Evolutionary conservation across 2,888 invertebrate species (phyloP), one percentile per base, ranked within the genome.

Genomic region (Ennomos fuscantarius): DNA sequence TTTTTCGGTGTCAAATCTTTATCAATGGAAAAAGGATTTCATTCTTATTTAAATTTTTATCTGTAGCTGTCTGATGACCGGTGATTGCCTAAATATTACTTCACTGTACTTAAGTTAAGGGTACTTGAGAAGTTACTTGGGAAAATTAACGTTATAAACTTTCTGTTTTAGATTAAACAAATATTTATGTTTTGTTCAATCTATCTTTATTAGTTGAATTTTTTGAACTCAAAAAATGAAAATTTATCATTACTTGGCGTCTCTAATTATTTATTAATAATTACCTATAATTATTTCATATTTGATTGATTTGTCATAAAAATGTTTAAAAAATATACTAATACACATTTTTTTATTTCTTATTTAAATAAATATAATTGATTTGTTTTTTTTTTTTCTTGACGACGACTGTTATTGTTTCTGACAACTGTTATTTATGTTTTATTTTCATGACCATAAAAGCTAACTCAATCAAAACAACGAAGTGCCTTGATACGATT

Each of bases 11-110:
- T 91, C 92, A 91, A 89, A 87, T 80, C 83, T 88, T 92, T 90
- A 91, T 92, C 91, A 92, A 92, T 90, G 90, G 84, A 85, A 84
- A 87, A 89, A 89, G 89, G 83, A 85, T 85, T 89, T 90, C 84
- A 91, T 90, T 91, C 88, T 89, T 88, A 88, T 88, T 88, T 86
- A 86, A 89, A 87, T 87, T 84, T 79, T 89, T 89, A 89, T 89
- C 89, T 79, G 73, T 73, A 72, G 78, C 74, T 79, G 81, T 81
- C 81, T 74, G 73, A 76, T 82, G 82, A 81, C 77, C 78, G 81
- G 72, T 73, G 79, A 79, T 72, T 78, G 76, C 73, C 77, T 77
- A 79, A 80, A 76, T 86, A 82, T 84, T 81, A 81, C 78, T 79
- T 81, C 78, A 77, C 79, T 84, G 66, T 64, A 66, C 68, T 65